Evolutionary conservation across 2,113 vertebrate species (phyloP).

Genomic region (Athene noctua): DNA sequence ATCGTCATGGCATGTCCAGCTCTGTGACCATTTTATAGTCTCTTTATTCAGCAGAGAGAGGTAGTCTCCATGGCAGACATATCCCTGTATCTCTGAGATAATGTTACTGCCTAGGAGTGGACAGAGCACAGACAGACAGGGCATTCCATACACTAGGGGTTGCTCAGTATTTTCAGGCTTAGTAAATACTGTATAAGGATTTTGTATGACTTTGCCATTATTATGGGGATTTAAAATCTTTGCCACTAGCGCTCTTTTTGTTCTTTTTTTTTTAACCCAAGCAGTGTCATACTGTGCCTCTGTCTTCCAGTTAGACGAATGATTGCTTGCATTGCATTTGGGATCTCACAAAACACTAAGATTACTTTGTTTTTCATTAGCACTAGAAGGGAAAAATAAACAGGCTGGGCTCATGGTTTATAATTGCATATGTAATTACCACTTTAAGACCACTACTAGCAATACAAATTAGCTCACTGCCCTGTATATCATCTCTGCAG

Average conservation of each 20-base stretch:
- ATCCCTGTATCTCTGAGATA: neutral
- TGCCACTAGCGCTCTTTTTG: neutral
- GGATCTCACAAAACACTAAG: constrained; percentile 12
- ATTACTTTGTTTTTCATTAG: constrained; percentile 44
- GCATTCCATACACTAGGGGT: neutral
- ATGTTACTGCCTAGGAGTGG: neutral
- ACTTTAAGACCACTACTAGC: constrained; percentile 33
- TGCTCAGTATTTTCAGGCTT: neutral
- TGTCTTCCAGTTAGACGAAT: neutral
- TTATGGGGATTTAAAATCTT: neutral
- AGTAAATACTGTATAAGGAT: neutral
- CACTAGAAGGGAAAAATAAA: constrained; percentile 9
- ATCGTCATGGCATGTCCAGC: neutral
- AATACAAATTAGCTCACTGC: constrained; percentile 33
- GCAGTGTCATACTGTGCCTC: neutral
- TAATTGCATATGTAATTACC: constrained; percentile 40
- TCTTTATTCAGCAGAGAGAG: neutral
- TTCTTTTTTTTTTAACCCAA: neutral
- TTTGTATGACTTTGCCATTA: neutral
- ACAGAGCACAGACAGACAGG: neutral
- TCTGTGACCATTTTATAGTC: neutral
- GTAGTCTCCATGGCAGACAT: neutral
- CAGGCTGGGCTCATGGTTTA: constrained; percentile 1
- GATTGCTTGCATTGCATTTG: neutral
- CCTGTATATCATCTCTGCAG: constrained; percentile 11